Evolutionary conservation across 2,797 vertebrate genomes (phyloP).

Genomic region (Erithacus rubecula): DNA sequence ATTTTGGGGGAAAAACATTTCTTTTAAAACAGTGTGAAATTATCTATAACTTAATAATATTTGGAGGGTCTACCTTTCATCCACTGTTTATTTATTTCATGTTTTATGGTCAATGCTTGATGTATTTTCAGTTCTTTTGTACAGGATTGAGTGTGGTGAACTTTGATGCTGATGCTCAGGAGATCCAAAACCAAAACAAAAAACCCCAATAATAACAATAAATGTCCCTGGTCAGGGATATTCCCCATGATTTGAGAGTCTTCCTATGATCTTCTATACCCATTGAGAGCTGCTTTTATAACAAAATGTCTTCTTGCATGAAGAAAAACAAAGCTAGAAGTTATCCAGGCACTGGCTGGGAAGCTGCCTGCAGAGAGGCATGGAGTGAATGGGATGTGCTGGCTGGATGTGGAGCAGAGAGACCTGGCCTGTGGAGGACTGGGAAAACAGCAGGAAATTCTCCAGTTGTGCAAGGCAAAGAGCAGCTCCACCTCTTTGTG

Average conservation of each 20-base stretch:
- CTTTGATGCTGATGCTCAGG: not conserved
- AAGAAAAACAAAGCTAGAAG: slow-evolving; percentile 37
- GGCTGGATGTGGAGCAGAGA: slow-evolving; percentile 35
- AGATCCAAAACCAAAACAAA: not conserved
- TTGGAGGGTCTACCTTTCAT: not conserved
- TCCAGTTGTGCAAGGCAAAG: slow-evolving; percentile 60
- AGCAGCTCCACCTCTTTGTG: slow-evolving; percentile 64
- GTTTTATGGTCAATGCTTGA: not conserved
- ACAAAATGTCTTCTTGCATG: not conserved
- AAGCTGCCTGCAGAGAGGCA: slow-evolving; percentile 13
- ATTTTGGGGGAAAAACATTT: not conserved
- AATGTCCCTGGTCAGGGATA: not conserved
- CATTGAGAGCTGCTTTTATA: not conserved
- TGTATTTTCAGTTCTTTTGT: not conserved
- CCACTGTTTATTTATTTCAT: not conserved
- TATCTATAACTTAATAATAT: not conserved
- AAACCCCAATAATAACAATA: not conserved
- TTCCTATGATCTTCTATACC: not conserved
- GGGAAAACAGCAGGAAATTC: slow-evolving; percentile 62
- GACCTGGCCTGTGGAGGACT: slow-evolving; percentile 44
- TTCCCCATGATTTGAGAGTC: not conserved
- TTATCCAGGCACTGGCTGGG: slow-evolving; percentile 9
- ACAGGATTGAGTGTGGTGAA: not conserved
- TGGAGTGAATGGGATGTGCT: slow-evolving; percentile 46
- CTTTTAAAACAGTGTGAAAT: not conserved